Evolutionary conservation across 2,113 vertebrate species (phyloP).

Genomic region (zebrafish (Danio rerio)): DNA sequence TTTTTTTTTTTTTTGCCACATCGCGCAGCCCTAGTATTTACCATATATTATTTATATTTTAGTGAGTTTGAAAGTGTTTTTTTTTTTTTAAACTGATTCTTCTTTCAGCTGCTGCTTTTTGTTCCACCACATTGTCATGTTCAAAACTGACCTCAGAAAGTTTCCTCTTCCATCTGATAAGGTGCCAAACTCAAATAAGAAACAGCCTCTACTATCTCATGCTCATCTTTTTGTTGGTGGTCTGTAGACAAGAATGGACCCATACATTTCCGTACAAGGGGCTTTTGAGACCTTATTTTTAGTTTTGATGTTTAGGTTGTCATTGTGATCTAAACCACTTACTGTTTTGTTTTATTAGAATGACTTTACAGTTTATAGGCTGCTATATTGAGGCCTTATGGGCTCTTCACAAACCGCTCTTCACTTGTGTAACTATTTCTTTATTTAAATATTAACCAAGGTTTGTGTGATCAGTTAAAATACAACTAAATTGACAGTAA

Average conservation of each 20-base stretch:
- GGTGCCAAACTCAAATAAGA: background rate
- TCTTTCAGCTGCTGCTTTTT: background rate
- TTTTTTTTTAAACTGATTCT: background rate
- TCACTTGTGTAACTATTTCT: background rate
- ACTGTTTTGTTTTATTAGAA: background rate
- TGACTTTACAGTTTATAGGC: background rate
- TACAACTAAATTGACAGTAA: background rate
- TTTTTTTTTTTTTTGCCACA: too few species aligned
- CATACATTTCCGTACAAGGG: background rate
- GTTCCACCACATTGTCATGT: background rate
- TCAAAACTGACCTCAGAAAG: background rate
- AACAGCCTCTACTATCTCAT: background rate
- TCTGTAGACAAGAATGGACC: background rate
- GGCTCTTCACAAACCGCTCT: background rate
- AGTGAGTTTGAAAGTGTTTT: background rate
- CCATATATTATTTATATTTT: too few species aligned
- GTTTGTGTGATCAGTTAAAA: background rate
- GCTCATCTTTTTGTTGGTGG: background rate
- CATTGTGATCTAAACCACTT: slow-evolving; percentile 3
- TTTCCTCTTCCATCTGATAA: background rate
- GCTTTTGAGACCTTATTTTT: background rate
- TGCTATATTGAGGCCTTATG: background rate
- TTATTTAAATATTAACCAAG: background rate
- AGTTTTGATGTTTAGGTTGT: background rate
- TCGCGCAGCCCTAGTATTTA: too few species aligned